Conservation (phyloP, 2,888 invertebrate species). For the Zygaena filipendulae region DNA sequence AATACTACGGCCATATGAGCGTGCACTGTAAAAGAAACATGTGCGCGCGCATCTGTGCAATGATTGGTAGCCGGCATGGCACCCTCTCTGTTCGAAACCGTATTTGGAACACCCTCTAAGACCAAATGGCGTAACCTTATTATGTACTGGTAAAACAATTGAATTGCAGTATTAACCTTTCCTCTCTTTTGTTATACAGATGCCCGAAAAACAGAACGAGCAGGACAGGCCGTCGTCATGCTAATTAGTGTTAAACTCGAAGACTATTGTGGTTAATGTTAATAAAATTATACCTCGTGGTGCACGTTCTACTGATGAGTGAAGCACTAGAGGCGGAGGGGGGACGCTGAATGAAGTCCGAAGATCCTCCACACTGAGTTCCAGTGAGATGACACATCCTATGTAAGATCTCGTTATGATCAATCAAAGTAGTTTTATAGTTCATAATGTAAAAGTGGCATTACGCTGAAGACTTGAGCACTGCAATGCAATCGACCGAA, state of each 20-base stretch:
- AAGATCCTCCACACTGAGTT: constrained; percentile 33
- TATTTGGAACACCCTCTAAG: constrained; percentile 31
- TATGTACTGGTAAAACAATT: no score
- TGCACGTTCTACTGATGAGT: constrained; percentile 23
- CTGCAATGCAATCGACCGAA: constrained; percentile 56
- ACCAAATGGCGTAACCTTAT: no score
- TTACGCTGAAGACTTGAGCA: constrained; percentile 58
- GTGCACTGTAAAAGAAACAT: constrained; percentile 23
- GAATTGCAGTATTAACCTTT: no score
- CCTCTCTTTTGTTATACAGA: no score
- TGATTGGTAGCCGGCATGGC: constrained; percentile 39
- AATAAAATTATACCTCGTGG: constrained; percentile 49
- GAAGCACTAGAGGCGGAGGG: constrained; percentile 21
- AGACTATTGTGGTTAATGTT: constrained; percentile 53
- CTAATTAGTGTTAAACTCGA: constrained; percentile 41
- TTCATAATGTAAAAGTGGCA: constrained; percentile 53
- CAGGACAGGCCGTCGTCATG: constrained; percentile 67
- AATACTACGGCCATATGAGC: constrained; percentile 17
- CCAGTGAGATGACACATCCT: constrained; percentile 65
- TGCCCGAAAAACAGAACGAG: constrained; percentile 71
- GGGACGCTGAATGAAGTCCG: constrained; percentile 11
- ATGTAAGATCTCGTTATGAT: constrained; percentile 66
- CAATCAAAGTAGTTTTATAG: constrained; percentile 55
- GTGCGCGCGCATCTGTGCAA: constrained; percentile 53
- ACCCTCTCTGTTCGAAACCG: constrained; percentile 27